Evolutionary conservation across 1,140 invertebrate genomes (phyloP).

Genomic region (Drosophila biarmipes): DNA sequence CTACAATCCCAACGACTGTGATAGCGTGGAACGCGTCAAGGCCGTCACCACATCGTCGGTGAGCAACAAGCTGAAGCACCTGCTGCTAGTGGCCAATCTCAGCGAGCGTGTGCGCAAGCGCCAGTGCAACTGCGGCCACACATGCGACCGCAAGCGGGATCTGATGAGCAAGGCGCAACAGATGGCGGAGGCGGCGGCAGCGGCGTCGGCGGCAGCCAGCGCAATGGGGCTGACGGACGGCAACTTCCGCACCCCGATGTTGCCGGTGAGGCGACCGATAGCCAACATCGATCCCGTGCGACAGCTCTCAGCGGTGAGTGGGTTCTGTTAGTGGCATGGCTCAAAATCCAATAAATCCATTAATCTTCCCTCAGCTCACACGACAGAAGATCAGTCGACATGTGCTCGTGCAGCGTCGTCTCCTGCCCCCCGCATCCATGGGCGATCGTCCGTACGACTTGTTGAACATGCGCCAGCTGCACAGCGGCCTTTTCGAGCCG

Average conservation of each 20-base stretch:
- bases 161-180: slow-evolving; percentile 60
- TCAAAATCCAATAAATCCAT: background rate
- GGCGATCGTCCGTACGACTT: slow-evolving; percentile 57
- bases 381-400: slow-evolving; percentile 73
- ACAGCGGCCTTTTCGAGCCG: slow-evolving; percentile 65
- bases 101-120: slow-evolving; percentile 78
- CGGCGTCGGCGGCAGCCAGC: slow-evolving; percentile 25
- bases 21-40: slow-evolving; percentile 74
- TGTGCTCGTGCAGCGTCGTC: slow-evolving; percentile 73
- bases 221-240: slow-evolving; percentile 4
- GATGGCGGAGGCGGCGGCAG: slow-evolving; percentile 42
- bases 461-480: slow-evolving; percentile 58
- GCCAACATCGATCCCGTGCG: slow-evolving; percentile 68
- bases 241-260: slow-evolving; percentile 76
- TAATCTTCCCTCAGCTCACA: slow-evolving; percentile 44
- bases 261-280: slow-evolving; percentile 69
- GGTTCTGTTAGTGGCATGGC: background rate
- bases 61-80: slow-evolving; percentile 81
- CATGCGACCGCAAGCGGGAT: slow-evolving; percentile 75
- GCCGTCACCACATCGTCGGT: slow-evolving; percentile 67
- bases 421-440: slow-evolving; percentile 52
- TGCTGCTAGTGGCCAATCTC: slow-evolving; percentile 80
- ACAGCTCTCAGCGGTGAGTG: slow-evolving; percentile 58
- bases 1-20: slow-evolving; percentile 79
- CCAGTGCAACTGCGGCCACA: slow-evolving; percentile 79